These are phyloP conservation scores for Drosophila suboccidentalis DNA, from an alignment of 2,888 invertebrate species.

Conservation along the genomic window DNA sequence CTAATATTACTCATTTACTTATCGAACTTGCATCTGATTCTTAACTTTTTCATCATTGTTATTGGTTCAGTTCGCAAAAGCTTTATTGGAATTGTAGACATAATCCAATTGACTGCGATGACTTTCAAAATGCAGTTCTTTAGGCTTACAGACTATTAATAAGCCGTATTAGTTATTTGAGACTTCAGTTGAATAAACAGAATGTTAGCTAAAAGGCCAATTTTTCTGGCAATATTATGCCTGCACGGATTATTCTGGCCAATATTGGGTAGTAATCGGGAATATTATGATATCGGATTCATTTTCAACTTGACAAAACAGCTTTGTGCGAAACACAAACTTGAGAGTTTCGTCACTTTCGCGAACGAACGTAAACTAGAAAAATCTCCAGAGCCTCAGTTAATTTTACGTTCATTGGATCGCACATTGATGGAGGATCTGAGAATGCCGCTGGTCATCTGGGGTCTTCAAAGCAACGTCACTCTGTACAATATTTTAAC, in stretches of 20 bases:
- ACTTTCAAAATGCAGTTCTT: slow-evolving; percentile 13
- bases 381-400: neutral
- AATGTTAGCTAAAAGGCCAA: slow-evolving; percentile 16
- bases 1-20: neutral
- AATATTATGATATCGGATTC: slow-evolving; percentile 23
- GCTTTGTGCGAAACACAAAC: slow-evolving; percentile 13
- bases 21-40: neutral
- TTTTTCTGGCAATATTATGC: slow-evolving; percentile 10
- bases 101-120: slow-evolving; percentile 9
- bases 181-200: slow-evolving; percentile 13
- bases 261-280: no score
- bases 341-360: slow-evolving; percentile 32
- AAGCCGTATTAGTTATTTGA: neutral
- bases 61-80: neutral
- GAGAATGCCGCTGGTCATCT: slow-evolving; percentile 35
- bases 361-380: neutral
- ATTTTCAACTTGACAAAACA: slow-evolving; percentile 15
- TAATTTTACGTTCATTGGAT: slow-evolving; percentile 28
- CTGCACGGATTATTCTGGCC: neutral
- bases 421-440: slow-evolving; percentile 31
- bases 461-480: slow-evolving; percentile 21
- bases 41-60: neutral
- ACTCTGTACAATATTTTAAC: slow-evolving; percentile 12
- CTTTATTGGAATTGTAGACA: neutral
- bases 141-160: neutral